These are phyloP conservation scores for Mythimna ferrago DNA, from an alignment of 2,888 invertebrate species.

Conservation along the genomic window DNA sequence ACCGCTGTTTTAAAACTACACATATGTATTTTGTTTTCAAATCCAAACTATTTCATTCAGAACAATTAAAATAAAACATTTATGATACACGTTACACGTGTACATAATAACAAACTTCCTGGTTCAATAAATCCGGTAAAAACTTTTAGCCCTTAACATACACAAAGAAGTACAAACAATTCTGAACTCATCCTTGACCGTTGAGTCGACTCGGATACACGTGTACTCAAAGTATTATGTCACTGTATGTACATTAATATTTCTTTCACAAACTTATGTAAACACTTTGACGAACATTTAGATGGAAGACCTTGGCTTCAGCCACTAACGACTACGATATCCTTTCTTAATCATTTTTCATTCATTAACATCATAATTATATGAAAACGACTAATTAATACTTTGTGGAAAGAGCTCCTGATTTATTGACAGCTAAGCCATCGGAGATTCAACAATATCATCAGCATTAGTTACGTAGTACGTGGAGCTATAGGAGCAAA, in stretches of 20 bases:
- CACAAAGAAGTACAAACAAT: conserved; percentile 14
- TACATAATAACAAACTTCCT: not conserved
- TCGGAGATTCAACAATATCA: conserved; percentile 12
- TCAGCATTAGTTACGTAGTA: not conserved
- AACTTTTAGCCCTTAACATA: not conserved
- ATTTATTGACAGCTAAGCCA: conserved; percentile 17
- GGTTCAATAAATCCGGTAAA: conserved; percentile 1
- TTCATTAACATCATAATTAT: not conserved
- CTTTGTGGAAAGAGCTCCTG: not conserved
- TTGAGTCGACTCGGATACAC: not conserved
- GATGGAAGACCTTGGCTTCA: conserved; percentile 22
- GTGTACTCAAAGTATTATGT: conserved; percentile 18
- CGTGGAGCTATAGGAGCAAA: conserved; percentile 2
- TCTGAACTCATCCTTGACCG: conserved; percentile 23
- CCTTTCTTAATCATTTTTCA: not conserved
- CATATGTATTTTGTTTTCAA: not conserved
- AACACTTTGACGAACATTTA: conserved; percentile 34
- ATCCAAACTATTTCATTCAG: not conserved
- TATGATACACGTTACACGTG: not conserved
- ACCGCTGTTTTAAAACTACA: conserved; percentile 19
- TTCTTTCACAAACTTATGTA: conserved; percentile 31
- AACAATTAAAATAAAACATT: not conserved
- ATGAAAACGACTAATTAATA: conserved; percentile 1
- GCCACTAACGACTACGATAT: conserved; percentile 13
- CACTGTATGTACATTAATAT: conserved; percentile 22